Percentiles rank a stretch among this genome's conserved stretches.
Conservation (phyloP, 2,888 invertebrate genomes). For the Caenorhabditis becei region DNA sequence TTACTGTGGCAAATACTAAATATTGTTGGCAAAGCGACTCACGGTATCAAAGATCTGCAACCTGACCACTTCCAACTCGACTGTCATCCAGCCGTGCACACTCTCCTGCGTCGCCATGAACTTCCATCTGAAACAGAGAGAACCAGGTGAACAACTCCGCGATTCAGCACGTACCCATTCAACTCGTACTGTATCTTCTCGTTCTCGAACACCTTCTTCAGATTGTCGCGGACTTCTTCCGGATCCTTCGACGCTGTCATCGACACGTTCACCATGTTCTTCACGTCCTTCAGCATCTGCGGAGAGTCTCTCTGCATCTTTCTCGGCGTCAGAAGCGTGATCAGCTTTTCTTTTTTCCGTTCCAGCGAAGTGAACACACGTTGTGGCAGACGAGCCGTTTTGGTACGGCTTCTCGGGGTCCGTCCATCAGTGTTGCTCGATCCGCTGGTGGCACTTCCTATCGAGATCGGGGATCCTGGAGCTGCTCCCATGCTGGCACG, state of each 20-base stretch:
- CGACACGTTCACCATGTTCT: slow-evolving; percentile 87
- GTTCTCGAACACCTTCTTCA: slow-evolving; percentile 85
- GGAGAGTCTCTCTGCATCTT: slow-evolving; percentile 73
- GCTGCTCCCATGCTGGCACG: slow-evolving; percentile 42
- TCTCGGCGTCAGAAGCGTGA: slow-evolving; percentile 87
- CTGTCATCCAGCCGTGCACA: slow-evolving; percentile 84
- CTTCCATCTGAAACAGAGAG: slow-evolving; percentile 84
- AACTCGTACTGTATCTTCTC: slow-evolving; percentile 73
- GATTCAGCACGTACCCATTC: slow-evolving; percentile 69
- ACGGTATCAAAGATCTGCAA: slow-evolving; percentile 82
- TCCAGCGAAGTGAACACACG: slow-evolving; percentile 87
- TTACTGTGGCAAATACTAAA: slow-evolving; percentile 10
- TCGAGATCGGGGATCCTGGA: slow-evolving; percentile 62
- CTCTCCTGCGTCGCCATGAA: slow-evolving; percentile 86
- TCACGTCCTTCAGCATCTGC: slow-evolving; percentile 66
- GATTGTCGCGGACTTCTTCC: slow-evolving; percentile 85
- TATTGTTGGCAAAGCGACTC: slow-evolving; percentile 7
- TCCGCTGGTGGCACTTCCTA: slow-evolving; percentile 63
- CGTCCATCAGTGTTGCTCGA: slow-evolving; percentile 48
- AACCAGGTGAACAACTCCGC: not conserved
- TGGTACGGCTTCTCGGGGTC: slow-evolving; percentile 70
- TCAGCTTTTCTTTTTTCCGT: slow-evolving; percentile 86
- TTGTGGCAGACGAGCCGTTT: slow-evolving; percentile 75
- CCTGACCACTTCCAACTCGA: slow-evolving; percentile 86
- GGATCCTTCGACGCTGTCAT: slow-evolving; percentile 86